Evolutionary conservation across 2,888 invertebrate genomes (phyloP).

Genomic region (Timandra comae): DNA sequence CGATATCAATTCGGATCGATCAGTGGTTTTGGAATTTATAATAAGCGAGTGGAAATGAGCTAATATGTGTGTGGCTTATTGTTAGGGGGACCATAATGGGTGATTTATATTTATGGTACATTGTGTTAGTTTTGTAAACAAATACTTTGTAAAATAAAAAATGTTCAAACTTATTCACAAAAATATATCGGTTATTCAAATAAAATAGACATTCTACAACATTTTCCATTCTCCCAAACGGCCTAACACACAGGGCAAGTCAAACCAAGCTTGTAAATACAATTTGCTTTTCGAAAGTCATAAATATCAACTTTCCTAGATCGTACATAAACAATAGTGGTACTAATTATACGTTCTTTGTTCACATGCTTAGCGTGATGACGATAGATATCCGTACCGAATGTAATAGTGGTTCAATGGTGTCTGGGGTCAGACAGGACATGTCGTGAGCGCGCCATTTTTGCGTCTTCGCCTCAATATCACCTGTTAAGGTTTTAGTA

Average conservation of each 20-base stretch:
- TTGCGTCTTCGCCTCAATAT: constrained; percentile 26
- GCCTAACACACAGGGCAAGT: too few relatives aligned
- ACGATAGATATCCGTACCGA: constrained; percentile 55
- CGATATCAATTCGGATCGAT: constrained; percentile 51
- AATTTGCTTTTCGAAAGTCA: too few relatives aligned
- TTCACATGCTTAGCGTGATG: constrained; percentile 50
- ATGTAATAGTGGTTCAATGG: constrained; percentile 40
- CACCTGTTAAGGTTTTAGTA: too few relatives aligned
- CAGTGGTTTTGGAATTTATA: constrained; percentile 51
- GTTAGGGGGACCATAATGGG: constrained; percentile 1
- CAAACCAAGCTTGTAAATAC: too few relatives aligned
- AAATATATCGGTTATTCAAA: too few relatives aligned
- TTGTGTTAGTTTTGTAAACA: constrained; percentile 4
- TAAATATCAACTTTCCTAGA: too few relatives aligned
- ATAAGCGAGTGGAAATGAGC: constrained; percentile 27
- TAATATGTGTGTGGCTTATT: too few relatives aligned
- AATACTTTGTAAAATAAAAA: too few relatives aligned
- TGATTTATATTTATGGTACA: not conserved
- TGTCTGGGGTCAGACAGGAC: constrained; percentile 38
- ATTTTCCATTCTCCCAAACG: too few relatives aligned
- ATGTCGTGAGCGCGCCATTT: constrained; percentile 62
- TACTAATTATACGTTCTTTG: constrained; percentile 28
- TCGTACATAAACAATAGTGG: too few relatives aligned
- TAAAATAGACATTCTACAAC: too few relatives aligned
- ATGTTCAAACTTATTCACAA: too few relatives aligned